Evolutionary conservation across 2,797 vertebrate species (phyloP), one percentile per base, ranked within the genome.

Genomic region (Betta splendens): DNA sequence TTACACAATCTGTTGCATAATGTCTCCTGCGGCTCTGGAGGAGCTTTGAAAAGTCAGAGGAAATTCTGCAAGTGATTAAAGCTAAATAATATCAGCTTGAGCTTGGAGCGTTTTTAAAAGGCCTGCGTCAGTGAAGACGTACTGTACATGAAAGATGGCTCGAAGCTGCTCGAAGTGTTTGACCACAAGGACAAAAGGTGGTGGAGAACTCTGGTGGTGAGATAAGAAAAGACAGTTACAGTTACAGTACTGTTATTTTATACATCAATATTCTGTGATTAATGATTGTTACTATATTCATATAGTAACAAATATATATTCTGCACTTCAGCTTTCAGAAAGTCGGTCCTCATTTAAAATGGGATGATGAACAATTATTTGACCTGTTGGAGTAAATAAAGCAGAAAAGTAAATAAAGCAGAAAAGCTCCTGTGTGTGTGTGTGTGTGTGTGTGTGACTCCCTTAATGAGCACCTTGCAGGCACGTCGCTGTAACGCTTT

Each of bases 381-480:
- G 62, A 77, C 53, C 52, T 73, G 64, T 26, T 63, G 59, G 42
- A 73, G 65, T 85, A 85, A 87, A 85, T 81, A 84, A 80, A 75
- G 73, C 45, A 64, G 60, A 79, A 66, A n/a, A 50, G 23, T 85
- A 85, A 87, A 85, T 81, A 84, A 80, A 75, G 73, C 45, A 64
- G 60, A 79, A 66, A n/a, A 50, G 23, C 47, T 66, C 37, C n/a
- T 51, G 47, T 32, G 29, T 23, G 62, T 56, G 35, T 52, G 58
- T 46, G 52, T 22, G 45, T 66, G 73, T 49, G 69, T 53, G 58
- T 57, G 49, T 13, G 11, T 73, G 43, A 73, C 48, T 66, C 72
- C 69, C 66, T 83, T 87, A 87, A 85, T 76, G 81, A 85, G 81
- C 75, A 80, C 69, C 79, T 87, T 78, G 54, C 77, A 85, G 85